Conservation (phyloP, 2,888 invertebrate species). For the Protophormia terraenovae region DNA sequence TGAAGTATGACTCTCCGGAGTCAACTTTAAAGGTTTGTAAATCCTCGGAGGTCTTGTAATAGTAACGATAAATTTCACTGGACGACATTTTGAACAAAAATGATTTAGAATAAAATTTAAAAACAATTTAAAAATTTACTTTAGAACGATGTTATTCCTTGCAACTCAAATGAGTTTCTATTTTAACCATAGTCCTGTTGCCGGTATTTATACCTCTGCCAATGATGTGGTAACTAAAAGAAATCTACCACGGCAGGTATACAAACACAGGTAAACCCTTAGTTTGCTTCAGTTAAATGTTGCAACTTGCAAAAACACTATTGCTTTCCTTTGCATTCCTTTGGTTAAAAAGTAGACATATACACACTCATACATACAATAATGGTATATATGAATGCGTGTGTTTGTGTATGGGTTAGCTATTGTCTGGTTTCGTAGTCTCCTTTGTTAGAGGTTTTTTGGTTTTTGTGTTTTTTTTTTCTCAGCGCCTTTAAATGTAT, state of each 20-base stretch:
- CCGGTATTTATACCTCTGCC: slow-evolving; percentile 76
- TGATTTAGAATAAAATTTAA: not conserved
- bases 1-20: slow-evolving; percentile 76
- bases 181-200: slow-evolving; percentile 70
- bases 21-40: slow-evolving; percentile 77
- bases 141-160: slow-evolving; percentile 66
- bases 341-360: slow-evolving; percentile 16
- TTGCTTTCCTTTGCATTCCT: slow-evolving; percentile 69
- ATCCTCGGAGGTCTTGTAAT: slow-evolving; percentile 80
- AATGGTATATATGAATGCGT: not conserved
- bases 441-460: slow-evolving; percentile 42
- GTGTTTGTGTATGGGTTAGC: not conserved
- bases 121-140: slow-evolving; percentile 12
- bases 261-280: slow-evolving; percentile 67
- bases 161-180: slow-evolving; percentile 74
- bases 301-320: slow-evolving; percentile 42
- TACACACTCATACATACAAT: not conserved
- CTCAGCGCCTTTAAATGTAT: slow-evolving; percentile 53
- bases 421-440: slow-evolving; percentile 56
- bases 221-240: slow-evolving; percentile 53
- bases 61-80: slow-evolving; percentile 81
- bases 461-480: slow-evolving; percentile 25
- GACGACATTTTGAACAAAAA: slow-evolving; percentile 75
- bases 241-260: slow-evolving; percentile 73
- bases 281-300: slow-evolving; percentile 1